A percentile compares a stretch with the other conserved stretches of the same genome.
Evolutionary conservation across 2,113 vertebrate species (phyloP).

Genomic region (Neodon shergylaensis): DNA sequence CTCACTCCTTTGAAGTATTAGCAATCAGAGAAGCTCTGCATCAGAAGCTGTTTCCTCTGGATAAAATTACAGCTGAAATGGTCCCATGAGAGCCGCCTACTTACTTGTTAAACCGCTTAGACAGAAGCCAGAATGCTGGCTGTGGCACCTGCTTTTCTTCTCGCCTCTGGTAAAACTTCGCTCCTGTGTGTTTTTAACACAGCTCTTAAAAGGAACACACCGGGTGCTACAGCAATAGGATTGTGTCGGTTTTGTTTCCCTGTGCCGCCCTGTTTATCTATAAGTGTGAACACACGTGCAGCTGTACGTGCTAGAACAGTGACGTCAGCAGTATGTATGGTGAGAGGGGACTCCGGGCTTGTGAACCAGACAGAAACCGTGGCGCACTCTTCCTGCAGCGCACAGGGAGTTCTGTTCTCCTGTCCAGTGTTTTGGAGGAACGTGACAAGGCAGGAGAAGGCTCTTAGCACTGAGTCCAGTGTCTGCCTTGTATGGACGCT

Average conservation of each 20-base stretch:
- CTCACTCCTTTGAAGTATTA: not conserved
- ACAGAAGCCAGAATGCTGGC: not conserved
- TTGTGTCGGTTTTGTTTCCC: not conserved
- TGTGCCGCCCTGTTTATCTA: not conserved
- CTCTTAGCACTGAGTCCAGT: not conserved
- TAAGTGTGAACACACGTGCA: too few relatives aligned
- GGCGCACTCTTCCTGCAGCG: not conserved
- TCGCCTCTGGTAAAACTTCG: not conserved
- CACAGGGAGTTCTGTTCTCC: not conserved
- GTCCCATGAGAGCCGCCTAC: not conserved
- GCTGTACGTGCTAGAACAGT: not conserved
- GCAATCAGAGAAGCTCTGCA: conserved; percentile 17
- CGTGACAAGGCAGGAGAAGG: too few relatives aligned
- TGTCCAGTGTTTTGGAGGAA: not conserved
- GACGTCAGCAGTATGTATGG: not conserved
- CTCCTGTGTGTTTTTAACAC: not conserved
- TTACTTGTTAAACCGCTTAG: not conserved
- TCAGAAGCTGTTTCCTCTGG: conserved; percentile 6
- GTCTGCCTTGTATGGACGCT: too few relatives aligned
- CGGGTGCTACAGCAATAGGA: not conserved
- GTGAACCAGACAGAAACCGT: not conserved
- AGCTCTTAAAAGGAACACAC: not conserved
- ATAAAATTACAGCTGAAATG: not conserved
- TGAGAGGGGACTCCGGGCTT: not conserved
- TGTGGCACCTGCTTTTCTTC: not conserved